Conservation (phyloP, 2,113 vertebrate genomes). For the Rhodinocichla rosea region DNA sequence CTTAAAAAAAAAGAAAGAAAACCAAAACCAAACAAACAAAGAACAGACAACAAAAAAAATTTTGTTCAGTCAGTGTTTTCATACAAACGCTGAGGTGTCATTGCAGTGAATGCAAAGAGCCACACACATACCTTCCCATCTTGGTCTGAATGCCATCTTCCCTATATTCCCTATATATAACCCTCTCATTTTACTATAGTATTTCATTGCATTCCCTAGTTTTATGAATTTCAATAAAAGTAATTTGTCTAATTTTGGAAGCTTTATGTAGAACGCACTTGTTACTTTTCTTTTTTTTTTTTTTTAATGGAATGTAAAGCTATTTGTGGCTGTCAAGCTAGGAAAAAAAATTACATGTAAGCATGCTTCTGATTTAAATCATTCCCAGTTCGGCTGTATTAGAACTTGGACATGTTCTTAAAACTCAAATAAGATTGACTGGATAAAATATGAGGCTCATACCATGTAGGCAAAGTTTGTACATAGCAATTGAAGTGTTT, state of each 20-base stretch:
- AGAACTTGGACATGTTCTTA: neutral
- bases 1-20: neutral
- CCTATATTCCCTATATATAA: neutral
- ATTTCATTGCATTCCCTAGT: neutral
- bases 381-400: neutral
- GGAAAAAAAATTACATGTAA: neutral
- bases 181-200: neutral
- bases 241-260: neutral
- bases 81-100: neutral
- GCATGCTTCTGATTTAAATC: neutral
- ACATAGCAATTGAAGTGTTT: neutral
- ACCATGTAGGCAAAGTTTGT: neutral
- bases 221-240: neutral
- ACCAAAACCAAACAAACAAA: neutral
- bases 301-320: neutral
- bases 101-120: neutral
- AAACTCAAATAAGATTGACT: neutral
- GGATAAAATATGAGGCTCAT: neutral
- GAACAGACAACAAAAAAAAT: neutral
- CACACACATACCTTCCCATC: neutral
- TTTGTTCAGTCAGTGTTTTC: neutral
- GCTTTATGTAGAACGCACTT: neutral
- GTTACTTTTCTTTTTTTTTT: neutral
- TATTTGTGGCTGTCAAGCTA: neutral
- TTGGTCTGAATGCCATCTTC: neutral